Conservation (phyloP, 2,113 vertebrate genomes). For the Eurystomus gularis region DNA sequence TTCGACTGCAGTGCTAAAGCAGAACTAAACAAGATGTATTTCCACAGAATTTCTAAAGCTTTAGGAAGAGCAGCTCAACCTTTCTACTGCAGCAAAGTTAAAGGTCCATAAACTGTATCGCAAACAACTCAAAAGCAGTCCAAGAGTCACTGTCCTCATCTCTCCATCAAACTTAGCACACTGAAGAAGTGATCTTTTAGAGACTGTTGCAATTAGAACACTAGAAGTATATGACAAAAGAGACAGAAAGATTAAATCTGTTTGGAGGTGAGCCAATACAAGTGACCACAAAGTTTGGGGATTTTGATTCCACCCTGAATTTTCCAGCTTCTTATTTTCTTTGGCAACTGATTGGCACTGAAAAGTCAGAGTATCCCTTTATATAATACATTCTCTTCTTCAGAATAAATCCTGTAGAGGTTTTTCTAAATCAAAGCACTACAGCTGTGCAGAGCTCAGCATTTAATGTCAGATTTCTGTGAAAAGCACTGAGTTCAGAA, state of each 20-base stretch:
- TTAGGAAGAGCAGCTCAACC: background rate
- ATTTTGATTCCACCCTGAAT: background rate
- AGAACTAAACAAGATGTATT: background rate
- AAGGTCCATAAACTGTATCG: background rate
- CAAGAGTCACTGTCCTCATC: background rate
- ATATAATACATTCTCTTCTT: background rate
- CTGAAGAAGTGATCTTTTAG: background rate
- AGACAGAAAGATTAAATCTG: background rate
- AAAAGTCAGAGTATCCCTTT: background rate
- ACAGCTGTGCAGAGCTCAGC: background rate
- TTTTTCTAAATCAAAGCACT: background rate
- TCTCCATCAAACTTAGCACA: background rate
- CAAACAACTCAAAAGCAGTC: background rate
- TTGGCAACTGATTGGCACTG: background rate
- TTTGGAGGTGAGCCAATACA: background rate
- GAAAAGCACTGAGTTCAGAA: background rate
- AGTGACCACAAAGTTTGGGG: background rate
- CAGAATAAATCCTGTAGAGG: background rate
- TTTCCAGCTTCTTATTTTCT: background rate
- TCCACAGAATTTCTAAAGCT: background rate
- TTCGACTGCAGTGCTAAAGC: background rate
- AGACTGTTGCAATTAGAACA: background rate
- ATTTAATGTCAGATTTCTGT: background rate
- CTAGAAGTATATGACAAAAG: background rate
- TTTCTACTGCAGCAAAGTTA: background rate